Evolutionary conservation across 1,140 invertebrate species (phyloP).

Genomic region (Drosophila hydei): DNA sequence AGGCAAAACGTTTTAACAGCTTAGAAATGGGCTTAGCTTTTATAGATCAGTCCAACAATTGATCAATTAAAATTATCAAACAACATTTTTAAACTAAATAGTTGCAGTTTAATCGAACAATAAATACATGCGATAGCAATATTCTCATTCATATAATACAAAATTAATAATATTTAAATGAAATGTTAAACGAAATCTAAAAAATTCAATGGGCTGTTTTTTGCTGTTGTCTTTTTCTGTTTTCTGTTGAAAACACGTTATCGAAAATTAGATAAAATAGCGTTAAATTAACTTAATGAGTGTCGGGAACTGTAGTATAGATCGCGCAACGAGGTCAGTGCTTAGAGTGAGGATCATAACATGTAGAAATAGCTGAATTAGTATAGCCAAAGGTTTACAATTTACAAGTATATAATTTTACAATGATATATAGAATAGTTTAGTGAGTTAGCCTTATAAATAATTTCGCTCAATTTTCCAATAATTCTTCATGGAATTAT

Average conservation of each 20-base stretch:
- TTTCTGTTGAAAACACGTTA: constrained; percentile 27
- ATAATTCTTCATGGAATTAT: constrained; percentile 45
- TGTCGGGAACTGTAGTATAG: constrained; percentile 19
- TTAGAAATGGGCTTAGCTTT: background rate
- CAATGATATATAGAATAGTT: constrained; percentile 28
- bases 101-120: constrained; percentile 79
- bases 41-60: constrained; percentile 37
- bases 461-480: constrained; percentile 63
- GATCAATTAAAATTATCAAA: constrained; percentile 3
- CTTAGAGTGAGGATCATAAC: constrained; percentile 41
- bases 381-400: constrained; percentile 34
- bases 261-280: constrained; percentile 44
- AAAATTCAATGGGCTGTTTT: constrained; percentile 44
- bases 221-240: constrained; percentile 2
- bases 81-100: constrained; percentile 75
- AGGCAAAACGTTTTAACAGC: background rate
- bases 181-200: constrained; percentile 59
- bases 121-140: constrained; percentile 74
- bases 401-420: constrained; percentile 18
- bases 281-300: constrained; percentile 44
- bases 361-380: constrained; percentile 28
- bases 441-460: constrained; percentile 41
- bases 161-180: constrained; percentile 64
- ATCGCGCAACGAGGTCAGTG: constrained; percentile 54
- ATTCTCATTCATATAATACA: constrained; percentile 58